Percentiles rank a stretch among this genome's conserved stretches.
phyloP scores from a whole-genome alignment of 2,888 invertebrate species.

The Gasteruption jaculator region DNA sequence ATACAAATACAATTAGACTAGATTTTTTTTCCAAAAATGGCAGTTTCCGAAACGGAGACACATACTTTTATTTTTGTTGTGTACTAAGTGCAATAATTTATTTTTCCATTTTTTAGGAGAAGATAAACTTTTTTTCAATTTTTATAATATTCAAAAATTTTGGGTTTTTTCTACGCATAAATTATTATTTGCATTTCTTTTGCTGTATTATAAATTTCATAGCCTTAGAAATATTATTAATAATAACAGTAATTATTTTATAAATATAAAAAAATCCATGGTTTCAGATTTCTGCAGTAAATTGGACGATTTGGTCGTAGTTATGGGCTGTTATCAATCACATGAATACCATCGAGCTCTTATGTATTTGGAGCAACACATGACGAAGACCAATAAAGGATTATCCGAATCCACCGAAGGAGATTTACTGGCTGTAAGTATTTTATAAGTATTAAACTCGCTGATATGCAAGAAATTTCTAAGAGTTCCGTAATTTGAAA shows the following conservation, averaged over 20 bases:
- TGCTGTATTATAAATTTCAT: too few relatives aligned
- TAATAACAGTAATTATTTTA: background rate
- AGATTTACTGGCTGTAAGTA: constrained; percentile 42
- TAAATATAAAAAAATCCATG: background rate
- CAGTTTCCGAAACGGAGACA: too few relatives aligned
- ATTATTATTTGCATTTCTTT: constrained; percentile 27
- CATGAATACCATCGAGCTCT: constrained; percentile 72
- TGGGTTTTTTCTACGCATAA: too few relatives aligned
- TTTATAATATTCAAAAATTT: constrained; percentile 23
- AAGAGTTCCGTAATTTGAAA: background rate
- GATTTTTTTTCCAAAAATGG: too few relatives aligned
- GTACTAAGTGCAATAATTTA: too few relatives aligned
- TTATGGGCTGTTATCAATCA: constrained; percentile 70
- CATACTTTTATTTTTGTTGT: too few relatives aligned
- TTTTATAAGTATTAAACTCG: background rate
- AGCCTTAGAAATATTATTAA: constrained; percentile 2
- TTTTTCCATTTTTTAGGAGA: background rate
- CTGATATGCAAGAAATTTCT: background rate
- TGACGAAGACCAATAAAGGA: constrained; percentile 51
- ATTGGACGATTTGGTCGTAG: constrained; percentile 66
- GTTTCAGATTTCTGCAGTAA: constrained; percentile 41
- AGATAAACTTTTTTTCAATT: background rate
- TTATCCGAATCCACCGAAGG: constrained; percentile 40
- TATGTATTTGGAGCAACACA: constrained; percentile 71
- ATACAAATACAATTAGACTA: too few relatives aligned